Evolutionary conservation across 2,888 invertebrate genomes (phyloP).

Genomic region (Acanthosoma haemorrhoidale): DNA sequence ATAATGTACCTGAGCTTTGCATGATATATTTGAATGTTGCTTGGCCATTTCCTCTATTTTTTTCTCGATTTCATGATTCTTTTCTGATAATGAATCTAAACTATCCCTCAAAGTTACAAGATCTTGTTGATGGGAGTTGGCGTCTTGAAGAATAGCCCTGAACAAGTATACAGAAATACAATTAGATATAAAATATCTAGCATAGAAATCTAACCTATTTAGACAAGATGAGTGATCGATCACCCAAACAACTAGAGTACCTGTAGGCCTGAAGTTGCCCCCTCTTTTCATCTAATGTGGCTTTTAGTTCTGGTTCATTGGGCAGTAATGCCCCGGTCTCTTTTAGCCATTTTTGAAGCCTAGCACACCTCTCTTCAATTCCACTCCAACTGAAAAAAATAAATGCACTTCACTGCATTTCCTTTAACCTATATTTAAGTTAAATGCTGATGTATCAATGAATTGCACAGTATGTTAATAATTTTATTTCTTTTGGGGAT

Average conservation of each 20-base stretch:
- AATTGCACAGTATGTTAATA: too few relatives aligned
- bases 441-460: too few relatives aligned
- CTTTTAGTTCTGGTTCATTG: constrained; percentile 71
- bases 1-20: constrained; percentile 55
- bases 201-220: too few relatives aligned
- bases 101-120: constrained; percentile 74
- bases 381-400: constrained; percentile 65
- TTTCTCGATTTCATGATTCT: constrained; percentile 65
- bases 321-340: constrained; percentile 69
- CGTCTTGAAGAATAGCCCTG: constrained; percentile 66
- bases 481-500: too few relatives aligned
- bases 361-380: constrained; percentile 79
- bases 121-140: constrained; percentile 77
- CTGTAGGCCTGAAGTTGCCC: constrained; percentile 80
- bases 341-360: constrained; percentile 72
- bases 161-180: neutral
- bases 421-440: too few relatives aligned
- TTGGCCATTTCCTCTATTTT: constrained; percentile 63
- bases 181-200: too few relatives aligned
- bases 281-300: constrained; percentile 86
- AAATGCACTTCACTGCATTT: too few relatives aligned
- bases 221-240: neutral
- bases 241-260: constrained; percentile 20
- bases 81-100: constrained; percentile 72
- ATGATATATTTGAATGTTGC: constrained; percentile 65